Conservation (phyloP, 1,140 invertebrate genomes). For the Belonocnema kinseyi region DNA sequence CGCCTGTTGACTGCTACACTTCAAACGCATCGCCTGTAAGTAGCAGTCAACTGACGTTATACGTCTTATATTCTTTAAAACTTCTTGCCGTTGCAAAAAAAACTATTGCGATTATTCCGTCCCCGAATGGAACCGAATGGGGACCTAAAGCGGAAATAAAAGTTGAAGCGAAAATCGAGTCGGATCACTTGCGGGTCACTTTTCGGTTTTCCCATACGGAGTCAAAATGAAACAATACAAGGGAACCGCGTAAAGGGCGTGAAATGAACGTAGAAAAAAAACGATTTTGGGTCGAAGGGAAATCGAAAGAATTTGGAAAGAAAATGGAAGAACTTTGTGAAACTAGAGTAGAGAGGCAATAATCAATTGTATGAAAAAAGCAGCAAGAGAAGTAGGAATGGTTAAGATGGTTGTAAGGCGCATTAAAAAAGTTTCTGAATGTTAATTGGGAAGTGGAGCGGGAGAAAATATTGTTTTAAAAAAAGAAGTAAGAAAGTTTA, state of each 20-base stretch:
- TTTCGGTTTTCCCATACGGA: not conserved
- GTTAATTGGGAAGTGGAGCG: not conserved
- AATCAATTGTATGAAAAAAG: not conserved
- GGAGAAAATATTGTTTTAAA: not conserved
- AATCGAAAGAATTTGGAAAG: not conserved
- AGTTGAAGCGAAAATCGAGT: no score
- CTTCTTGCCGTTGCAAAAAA: no score
- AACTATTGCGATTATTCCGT: no score
- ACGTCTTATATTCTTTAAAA: no score
- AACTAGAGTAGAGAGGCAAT: not conserved
- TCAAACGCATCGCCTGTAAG: no score
- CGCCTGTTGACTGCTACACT: no score
- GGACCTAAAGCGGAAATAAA: no score
- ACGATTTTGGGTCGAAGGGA: not conserved
- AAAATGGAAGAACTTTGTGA: not conserved
- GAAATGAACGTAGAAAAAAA: not conserved
- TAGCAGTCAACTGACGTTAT: no score
- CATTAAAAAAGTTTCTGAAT: slow-evolving; percentile 3
- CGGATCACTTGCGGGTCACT: no score
- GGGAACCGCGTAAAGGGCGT: not conserved
- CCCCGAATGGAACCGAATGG: no score
- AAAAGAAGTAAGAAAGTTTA: not conserved
- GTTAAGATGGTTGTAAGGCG: not conserved
- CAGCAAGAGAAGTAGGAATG: not conserved
- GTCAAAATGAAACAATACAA: not conserved